These are phyloP conservation scores for Drosophila niveifrons DNA, from an alignment of 2,888 invertebrate genomes.

Conservation along the genomic window DNA sequence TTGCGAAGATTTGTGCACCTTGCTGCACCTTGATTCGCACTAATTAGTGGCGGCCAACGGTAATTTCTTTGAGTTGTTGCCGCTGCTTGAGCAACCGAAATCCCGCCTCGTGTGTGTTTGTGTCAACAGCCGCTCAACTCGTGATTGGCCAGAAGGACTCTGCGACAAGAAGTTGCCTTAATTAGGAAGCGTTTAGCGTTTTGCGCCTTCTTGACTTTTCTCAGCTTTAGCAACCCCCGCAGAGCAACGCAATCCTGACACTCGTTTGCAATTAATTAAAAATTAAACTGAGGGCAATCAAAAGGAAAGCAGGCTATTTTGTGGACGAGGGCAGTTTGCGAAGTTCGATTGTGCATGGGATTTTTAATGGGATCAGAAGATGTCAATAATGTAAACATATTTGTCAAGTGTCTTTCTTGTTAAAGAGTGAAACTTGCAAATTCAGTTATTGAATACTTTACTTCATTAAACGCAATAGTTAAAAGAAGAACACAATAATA, in stretches of 20 bases:
- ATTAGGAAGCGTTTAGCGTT: slow-evolving; percentile 75
- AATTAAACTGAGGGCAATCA: slow-evolving; percentile 38
- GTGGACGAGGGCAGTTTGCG: background rate
- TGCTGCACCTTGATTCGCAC: slow-evolving; percentile 70
- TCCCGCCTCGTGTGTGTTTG: slow-evolving; percentile 43
- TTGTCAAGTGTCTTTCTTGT: background rate
- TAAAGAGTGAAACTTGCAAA: background rate
- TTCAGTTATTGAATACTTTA: too few relatives aligned
- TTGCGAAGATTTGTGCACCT: slow-evolving; percentile 43
- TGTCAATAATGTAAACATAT: background rate
- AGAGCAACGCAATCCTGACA: background rate
- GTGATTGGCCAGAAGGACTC: slow-evolving; percentile 67
- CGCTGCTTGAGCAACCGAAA: slow-evolving; percentile 71
- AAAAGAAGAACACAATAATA: too few relatives aligned
- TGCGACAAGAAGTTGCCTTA: slow-evolving; percentile 60
- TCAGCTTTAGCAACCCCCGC: slow-evolving; percentile 14
- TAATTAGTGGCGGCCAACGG: slow-evolving; percentile 76
- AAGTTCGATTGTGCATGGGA: background rate
- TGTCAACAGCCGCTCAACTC: slow-evolving; percentile 58
- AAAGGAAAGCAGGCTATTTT: slow-evolving; percentile 15
- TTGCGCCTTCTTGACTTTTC: slow-evolving; percentile 69
- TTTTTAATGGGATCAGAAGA: background rate
- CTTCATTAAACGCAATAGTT: too few relatives aligned
- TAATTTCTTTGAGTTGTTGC: slow-evolving; percentile 71
- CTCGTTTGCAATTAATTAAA: slow-evolving; percentile 61